Evolutionary conservation across 2,113 vertebrate species (phyloP).

Genomic region (Pollachius pollachius): DNA sequence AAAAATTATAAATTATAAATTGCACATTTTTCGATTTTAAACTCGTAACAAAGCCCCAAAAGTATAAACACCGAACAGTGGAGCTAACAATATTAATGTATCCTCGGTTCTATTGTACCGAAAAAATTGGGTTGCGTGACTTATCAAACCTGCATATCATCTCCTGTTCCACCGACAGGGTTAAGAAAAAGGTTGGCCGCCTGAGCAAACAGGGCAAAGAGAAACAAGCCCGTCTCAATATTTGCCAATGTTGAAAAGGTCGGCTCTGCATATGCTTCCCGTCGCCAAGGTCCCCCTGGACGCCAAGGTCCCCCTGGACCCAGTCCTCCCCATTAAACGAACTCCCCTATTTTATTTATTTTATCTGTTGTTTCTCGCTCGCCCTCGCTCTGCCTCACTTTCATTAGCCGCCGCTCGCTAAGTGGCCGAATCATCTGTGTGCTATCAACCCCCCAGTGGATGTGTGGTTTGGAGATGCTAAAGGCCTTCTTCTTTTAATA

Average conservation of each 20-base stretch:
- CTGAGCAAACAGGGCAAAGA: constrained; percentile 35
- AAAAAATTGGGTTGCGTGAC: too few relatives aligned
- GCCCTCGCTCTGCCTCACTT: constrained; percentile 24
- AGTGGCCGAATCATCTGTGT: constrained; percentile 55
- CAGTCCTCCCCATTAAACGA: constrained; percentile 57
- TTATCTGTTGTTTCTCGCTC: constrained; percentile 23
- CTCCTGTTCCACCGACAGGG: neutral
- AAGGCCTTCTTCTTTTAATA: constrained; percentile 49
- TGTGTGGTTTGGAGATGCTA: constrained; percentile 56
- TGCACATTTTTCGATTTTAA: too few relatives aligned
- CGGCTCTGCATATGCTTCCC: constrained; percentile 42
- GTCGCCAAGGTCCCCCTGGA: constrained; percentile 38
- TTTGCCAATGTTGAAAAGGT: constrained; percentile 62
- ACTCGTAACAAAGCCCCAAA: too few relatives aligned
- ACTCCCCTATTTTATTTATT: constrained; percentile 35
- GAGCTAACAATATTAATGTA: too few relatives aligned
- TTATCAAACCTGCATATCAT: neutral
- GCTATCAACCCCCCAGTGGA: constrained; percentile 54
- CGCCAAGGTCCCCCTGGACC: constrained; percentile 38
- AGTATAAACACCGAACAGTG: too few relatives aligned
- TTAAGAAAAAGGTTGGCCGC: constrained; percentile 29
- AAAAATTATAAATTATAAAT: too few relatives aligned
- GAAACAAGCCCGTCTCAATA: constrained; percentile 44
- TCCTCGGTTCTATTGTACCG: too few relatives aligned
- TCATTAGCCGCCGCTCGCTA: constrained; percentile 60